Evolutionary conservation across 2,888 invertebrate genomes (phyloP).

Genomic region (Tachina fera): DNA sequence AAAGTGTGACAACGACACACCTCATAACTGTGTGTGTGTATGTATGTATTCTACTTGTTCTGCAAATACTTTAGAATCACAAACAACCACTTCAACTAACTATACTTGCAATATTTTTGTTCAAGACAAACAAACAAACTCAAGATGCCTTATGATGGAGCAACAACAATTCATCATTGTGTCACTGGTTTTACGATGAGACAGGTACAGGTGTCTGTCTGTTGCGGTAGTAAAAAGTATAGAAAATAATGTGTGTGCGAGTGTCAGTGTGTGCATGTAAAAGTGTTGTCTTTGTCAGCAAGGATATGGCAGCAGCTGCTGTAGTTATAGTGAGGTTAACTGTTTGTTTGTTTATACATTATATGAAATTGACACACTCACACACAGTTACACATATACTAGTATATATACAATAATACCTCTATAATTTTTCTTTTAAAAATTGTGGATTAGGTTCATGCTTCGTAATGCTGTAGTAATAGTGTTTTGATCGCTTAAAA

Average conservation of each 20-base stretch:
- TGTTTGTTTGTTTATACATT: constrained; percentile 51
- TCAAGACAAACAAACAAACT: constrained; percentile 28
- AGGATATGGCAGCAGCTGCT: constrained; percentile 7
- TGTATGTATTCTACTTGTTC: constrained; percentile 26
- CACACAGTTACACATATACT: background rate
- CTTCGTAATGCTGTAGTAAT: background rate
- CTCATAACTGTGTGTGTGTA: constrained; percentile 57
- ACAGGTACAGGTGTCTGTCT: constrained; percentile 40
- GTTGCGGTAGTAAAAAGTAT: background rate
- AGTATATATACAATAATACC: background rate
- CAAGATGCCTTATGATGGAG: constrained; percentile 34
- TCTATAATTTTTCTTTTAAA: constrained; percentile 31
- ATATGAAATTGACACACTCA: background rate
- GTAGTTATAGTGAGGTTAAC: constrained; percentile 45
- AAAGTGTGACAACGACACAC: constrained; percentile 56
- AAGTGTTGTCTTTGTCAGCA: constrained; percentile 6
- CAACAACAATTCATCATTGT: constrained; percentile 69
- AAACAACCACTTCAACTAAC: constrained; percentile 43
- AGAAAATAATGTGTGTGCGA: background rate
- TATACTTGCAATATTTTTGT: constrained; percentile 38
- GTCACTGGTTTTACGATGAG: constrained; percentile 59
- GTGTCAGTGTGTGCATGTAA: background rate
- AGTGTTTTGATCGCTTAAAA: background rate
- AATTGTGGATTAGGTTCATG: background rate
- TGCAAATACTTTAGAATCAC: constrained; percentile 19